phyloP scores from a whole-genome alignment of 1,140 invertebrate genomes.

The Lordiphosa clarofinis region DNA sequence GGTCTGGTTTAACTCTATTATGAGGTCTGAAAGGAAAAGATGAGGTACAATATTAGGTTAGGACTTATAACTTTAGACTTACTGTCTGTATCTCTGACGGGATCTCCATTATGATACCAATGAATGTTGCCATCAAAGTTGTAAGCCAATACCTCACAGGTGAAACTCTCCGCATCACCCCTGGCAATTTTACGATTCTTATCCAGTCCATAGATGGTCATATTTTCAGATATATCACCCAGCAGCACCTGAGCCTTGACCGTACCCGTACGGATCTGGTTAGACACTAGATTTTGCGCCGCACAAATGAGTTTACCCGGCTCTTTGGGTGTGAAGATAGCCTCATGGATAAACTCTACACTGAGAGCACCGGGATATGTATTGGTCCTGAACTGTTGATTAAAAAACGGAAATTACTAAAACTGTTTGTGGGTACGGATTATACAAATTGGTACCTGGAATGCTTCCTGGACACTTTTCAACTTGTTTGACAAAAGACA shows the following conservation, averaged over 20 bases:
- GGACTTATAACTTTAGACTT: neutral
- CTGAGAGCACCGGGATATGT: conserved; percentile 33
- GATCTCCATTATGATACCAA: conserved; percentile 75
- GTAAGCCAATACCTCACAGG: conserved; percentile 82
- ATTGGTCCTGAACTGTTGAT: conserved; percentile 35
- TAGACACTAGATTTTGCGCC: conserved; percentile 61
- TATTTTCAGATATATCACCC: conserved; percentile 60
- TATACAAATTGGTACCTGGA: conserved; percentile 11
- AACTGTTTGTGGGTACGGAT: neutral
- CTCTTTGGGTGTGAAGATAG: conserved; percentile 52
- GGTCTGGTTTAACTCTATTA: conserved; percentile 28
- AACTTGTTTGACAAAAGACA: conserved; percentile 11
- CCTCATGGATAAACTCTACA: conserved; percentile 55
- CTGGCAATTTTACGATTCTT: conserved; percentile 76
- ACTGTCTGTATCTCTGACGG: conserved; percentile 28
- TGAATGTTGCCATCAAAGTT: conserved; percentile 80
- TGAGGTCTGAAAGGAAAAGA: conserved; percentile 19
- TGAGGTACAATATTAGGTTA: too few species aligned
- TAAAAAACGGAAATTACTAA: neutral
- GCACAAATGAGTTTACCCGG: conserved; percentile 75
- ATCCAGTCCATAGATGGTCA: conserved; percentile 53
- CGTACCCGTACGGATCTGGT: conserved; percentile 8
- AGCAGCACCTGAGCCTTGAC: conserved; percentile 50
- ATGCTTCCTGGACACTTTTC: neutral
- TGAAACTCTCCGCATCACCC: conserved; percentile 81